phyloP scores from a whole-genome alignment of 2,888 invertebrate species.

The Noctua comes region DNA sequence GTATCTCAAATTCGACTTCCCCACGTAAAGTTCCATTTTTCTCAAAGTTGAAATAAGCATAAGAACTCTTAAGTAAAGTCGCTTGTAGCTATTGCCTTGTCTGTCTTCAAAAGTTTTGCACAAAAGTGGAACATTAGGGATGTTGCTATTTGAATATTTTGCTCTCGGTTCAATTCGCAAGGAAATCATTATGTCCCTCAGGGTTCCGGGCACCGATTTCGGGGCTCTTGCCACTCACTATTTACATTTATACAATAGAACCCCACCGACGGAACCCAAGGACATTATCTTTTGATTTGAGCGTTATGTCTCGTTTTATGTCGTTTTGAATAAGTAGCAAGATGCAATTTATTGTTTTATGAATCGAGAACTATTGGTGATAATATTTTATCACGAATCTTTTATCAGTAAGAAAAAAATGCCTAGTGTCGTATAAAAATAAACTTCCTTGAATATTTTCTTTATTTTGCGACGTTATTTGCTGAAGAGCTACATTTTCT shows the following conservation, averaged over 20 bases:
- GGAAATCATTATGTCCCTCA: slow-evolving; percentile 55
- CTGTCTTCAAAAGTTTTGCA: slow-evolving; percentile 52
- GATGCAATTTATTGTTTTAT: slow-evolving; percentile 26
- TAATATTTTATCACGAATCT: slow-evolving; percentile 21
- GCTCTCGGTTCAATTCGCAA: slow-evolving; percentile 43
- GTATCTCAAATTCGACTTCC: neutral
- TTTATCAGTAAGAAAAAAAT: slow-evolving; percentile 1
- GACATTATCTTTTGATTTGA: slow-evolving; percentile 65
- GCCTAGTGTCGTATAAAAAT: neutral
- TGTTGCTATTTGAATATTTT: slow-evolving; percentile 58
- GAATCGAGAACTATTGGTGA: slow-evolving; percentile 9
- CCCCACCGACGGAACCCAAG: slow-evolving; percentile 60
- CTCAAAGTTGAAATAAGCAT: slow-evolving; percentile 41
- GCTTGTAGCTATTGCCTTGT: slow-evolving; percentile 49
- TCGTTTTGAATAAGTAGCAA: slow-evolving; percentile 32
- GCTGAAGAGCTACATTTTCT: slow-evolving; percentile 10
- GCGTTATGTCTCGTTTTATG: slow-evolving; percentile 37
- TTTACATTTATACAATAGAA: slow-evolving; percentile 70
- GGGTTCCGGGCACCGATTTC: slow-evolving; percentile 49
- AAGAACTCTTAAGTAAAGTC: slow-evolving; percentile 53
- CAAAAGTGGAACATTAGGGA: slow-evolving; percentile 48
- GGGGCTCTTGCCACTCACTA: slow-evolving; percentile 62
- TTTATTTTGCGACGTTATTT: neutral
- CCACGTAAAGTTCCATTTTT: slow-evolving; percentile 16
- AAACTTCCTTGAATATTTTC: neutral